Conservation (phyloP, 2,888 invertebrate species). For the Diplazon laetatorius region DNA sequence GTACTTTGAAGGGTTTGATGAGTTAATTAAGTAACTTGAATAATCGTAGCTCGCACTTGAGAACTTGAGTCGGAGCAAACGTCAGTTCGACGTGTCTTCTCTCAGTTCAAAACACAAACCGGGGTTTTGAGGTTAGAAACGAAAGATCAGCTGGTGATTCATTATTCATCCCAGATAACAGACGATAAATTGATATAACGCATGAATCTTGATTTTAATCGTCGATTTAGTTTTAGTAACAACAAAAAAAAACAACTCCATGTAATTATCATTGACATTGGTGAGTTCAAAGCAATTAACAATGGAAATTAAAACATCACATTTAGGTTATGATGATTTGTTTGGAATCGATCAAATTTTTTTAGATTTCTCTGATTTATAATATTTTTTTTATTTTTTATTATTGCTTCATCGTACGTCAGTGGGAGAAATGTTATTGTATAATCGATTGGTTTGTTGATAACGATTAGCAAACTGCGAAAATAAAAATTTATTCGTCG, state of each 20-base stretch:
- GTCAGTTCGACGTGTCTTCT: background rate
- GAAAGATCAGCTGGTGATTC: background rate
- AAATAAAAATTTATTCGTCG: too few species aligned
- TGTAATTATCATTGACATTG: constrained; percentile 28
- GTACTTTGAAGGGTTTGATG: background rate
- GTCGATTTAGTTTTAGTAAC: background rate
- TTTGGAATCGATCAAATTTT: constrained; percentile 9
- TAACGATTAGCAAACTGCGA: too few species aligned
- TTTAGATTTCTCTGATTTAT: background rate
- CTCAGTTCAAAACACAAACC: background rate
- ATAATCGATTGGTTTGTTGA: too few species aligned
- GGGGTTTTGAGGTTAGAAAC: background rate
- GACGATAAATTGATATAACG: background rate
- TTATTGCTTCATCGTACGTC: too few species aligned
- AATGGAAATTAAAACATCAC: background rate
- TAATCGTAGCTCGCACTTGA: background rate
- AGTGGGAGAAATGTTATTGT: too few species aligned
- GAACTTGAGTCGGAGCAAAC: too few species aligned
- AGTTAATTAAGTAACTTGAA: background rate
- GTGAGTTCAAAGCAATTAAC: constrained; percentile 13
- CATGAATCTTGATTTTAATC: background rate
- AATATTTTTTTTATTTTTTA: background rate
- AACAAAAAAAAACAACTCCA: constrained; percentile 8
- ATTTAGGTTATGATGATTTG: constrained; percentile 19
- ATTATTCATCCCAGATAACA: background rate